Evolutionary conservation across 2,113 vertebrate species (phyloP).

Genomic region (Oncorhynchus tshawytscha): DNA sequence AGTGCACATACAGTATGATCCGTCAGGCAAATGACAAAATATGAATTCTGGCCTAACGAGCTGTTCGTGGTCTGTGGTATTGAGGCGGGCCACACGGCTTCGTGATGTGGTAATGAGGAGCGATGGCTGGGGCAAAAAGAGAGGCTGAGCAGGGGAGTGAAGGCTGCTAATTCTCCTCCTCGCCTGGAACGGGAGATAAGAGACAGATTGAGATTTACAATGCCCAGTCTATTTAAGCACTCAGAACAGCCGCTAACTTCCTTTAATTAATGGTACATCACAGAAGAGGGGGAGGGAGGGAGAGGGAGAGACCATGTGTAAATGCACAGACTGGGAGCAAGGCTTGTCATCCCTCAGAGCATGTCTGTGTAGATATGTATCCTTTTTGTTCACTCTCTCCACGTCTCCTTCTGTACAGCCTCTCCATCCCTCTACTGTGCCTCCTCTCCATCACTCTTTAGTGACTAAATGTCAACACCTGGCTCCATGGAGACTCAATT

Average conservation of each 20-base stretch:
- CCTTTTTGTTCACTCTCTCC: neutral
- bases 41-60: conserved; percentile 40
- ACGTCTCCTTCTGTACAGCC: neutral
- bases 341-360: too few relatives aligned
- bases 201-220: conserved; percentile 64
- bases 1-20: conserved; percentile 38
- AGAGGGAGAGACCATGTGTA: too few relatives aligned
- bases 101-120: conserved; percentile 52
- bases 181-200: conserved; percentile 66
- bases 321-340: too few relatives aligned
- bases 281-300: conserved; percentile 4
- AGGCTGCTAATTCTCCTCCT: conserved; percentile 59
- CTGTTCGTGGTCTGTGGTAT: conserved; percentile 43
- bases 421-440: neutral
- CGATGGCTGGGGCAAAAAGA: conserved; percentile 50
- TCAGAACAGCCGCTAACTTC: conserved; percentile 32
- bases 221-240: conserved; percentile 50
- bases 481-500: neutral
- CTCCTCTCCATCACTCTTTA: conserved; percentile 17
- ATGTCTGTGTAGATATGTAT: neutral
- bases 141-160: conserved; percentile 47
- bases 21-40: conserved; percentile 46
- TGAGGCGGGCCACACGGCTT: conserved; percentile 48
- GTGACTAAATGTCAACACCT: neutral
- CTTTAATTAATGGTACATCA: conserved; percentile 41